Evolutionary conservation across 2,113 vertebrate species (phyloP).

Genomic region (Haemorhous mexicanus): DNA sequence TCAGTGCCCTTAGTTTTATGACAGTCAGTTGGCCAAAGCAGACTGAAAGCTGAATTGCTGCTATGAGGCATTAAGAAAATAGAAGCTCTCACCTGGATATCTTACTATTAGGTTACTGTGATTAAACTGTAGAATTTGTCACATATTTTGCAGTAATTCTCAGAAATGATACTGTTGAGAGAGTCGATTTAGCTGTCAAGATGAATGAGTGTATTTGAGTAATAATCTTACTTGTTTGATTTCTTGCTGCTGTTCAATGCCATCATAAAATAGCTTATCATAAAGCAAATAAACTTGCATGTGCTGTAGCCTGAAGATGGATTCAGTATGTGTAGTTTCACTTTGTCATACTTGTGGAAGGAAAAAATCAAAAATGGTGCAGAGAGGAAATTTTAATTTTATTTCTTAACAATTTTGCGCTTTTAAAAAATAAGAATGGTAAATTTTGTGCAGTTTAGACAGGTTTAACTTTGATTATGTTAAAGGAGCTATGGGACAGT

Average conservation of each 20-base stretch:
- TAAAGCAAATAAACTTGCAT: background rate
- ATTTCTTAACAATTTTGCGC: rapidly evolving
- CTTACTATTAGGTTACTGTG: background rate
- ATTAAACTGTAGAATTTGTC: background rate
- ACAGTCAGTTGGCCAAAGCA: background rate
- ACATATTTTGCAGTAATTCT: background rate
- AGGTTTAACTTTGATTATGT: background rate
- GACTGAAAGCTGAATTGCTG: background rate
- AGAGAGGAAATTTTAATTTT: background rate
- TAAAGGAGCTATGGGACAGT: background rate
- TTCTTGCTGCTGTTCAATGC: background rate
- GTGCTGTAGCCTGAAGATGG: background rate
- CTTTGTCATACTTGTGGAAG: background rate
- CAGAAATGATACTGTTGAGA: background rate
- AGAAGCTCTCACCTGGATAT: background rate
- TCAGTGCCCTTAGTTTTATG: background rate
- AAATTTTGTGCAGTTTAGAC: background rate
- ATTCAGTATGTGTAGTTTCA: background rate
- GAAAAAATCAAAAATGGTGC: background rate
- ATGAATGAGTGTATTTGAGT: background rate
- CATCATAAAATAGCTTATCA: background rate
- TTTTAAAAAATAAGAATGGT: rapidly evolving
- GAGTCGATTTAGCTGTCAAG: background rate
- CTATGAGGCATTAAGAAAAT: background rate
- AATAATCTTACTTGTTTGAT: conserved; percentile 10